A percentile compares a stretch with the other conserved stretches of the same genome.
phyloP scores from a whole-genome alignment of 53 echinoderm and acorn worm genomes.

The Temnopleurus reevesii region DNA sequence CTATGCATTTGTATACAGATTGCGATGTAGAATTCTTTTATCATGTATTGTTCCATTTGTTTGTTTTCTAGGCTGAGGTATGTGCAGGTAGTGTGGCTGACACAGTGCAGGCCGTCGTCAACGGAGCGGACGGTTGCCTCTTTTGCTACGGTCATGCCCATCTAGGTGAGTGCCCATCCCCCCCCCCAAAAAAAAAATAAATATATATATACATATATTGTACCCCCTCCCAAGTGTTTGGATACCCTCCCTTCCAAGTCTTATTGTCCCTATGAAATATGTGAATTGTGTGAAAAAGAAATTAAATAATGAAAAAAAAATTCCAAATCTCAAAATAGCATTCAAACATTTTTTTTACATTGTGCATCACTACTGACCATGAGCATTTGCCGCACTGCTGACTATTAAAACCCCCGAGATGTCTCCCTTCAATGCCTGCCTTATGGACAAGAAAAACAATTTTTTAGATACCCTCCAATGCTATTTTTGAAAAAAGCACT shows the following conservation, averaged over 20 bases:
- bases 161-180: conserved; percentile 73
- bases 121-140: conserved; percentile 97
- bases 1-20: too few relatives aligned
- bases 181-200: neutral
- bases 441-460: too few relatives aligned
- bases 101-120: conserved; percentile 94
- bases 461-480: too few relatives aligned
- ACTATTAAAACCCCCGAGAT: too few relatives aligned
- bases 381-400: too few relatives aligned
- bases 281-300: too few relatives aligned
- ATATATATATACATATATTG: neutral
- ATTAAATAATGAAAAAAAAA: too few relatives aligned
- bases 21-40: too few relatives aligned
- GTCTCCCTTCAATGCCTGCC: neutral
- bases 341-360: too few relatives aligned
- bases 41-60: neutral
- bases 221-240: neutral
- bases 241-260: neutral
- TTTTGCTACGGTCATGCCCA: conserved; percentile 96
- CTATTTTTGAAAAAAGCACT: too few relatives aligned
- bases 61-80: conserved; percentile 74
- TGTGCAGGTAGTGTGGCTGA: conserved; percentile 96
- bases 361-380: too few relatives aligned
- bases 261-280: neutral
- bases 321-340: too few relatives aligned